phyloP scores from a whole-genome alignment of 1,140 invertebrate genomes.

The Drosophila arizonae region DNA sequence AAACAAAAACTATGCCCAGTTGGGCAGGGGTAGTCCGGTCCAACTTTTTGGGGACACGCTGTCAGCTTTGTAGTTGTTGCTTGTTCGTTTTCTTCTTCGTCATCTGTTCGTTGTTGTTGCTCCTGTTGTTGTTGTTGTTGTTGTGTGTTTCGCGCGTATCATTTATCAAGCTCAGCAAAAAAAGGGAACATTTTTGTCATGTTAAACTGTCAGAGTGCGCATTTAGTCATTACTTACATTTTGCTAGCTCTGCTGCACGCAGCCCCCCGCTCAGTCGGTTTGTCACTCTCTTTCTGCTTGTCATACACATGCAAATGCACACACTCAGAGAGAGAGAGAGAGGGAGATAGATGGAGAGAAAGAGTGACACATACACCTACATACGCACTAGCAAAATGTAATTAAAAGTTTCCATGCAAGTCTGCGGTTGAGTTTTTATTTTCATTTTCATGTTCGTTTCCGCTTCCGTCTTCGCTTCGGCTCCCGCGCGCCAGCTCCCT shows the following conservation, averaged over 20 bases:
- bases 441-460: constrained; percentile 36
- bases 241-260: constrained; percentile 34
- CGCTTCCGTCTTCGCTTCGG: constrained; percentile 13
- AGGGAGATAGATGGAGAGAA: not conserved
- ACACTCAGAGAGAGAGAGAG: not conserved
- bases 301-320: constrained; percentile 59
- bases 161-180: constrained; percentile 80
- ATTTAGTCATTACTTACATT: constrained; percentile 81
- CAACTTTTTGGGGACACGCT: constrained; percentile 43
- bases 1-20: constrained; percentile 28
- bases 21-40: constrained; percentile 54
- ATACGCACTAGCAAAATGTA: constrained; percentile 61
- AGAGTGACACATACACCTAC: constrained; percentile 27
- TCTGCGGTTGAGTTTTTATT: constrained; percentile 66
- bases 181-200: constrained; percentile 77
- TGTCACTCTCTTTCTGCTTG: constrained; percentile 52
- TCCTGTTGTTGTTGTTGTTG: not conserved
- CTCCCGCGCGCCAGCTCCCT: not conserved
- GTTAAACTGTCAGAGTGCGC: constrained; percentile 80
- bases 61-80: constrained; percentile 35
- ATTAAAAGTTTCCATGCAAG: constrained; percentile 77
- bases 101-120: constrained; percentile 2
- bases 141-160: constrained; percentile 51
- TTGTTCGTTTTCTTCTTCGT: not conserved
- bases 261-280: constrained; percentile 19